These are phyloP conservation scores for Sisor rabdophorus DNA, from an alignment of 2,113 vertebrate genomes.

Conservation along the genomic window DNA sequence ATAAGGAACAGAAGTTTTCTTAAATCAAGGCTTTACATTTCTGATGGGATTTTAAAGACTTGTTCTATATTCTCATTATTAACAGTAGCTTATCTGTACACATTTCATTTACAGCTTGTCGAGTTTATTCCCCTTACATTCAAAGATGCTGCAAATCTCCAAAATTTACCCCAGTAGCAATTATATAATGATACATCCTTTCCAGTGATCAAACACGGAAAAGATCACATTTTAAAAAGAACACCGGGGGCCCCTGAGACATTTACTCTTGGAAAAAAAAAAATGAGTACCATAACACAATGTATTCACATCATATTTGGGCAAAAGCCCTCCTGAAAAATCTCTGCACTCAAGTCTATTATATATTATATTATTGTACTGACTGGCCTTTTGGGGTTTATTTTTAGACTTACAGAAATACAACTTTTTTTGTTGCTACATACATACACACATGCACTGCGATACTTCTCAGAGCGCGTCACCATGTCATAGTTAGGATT, in stretches of 20 bases:
- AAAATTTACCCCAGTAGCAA: slow-evolving; percentile 1
- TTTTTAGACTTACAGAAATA: not conserved
- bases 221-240: slow-evolving; percentile 8
- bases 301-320: slow-evolving; percentile 13
- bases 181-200: slow-evolving; percentile 6
- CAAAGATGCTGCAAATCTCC: slow-evolving; percentile 20
- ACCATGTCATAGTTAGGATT: not conserved
- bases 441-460: not conserved
- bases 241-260: slow-evolving; percentile 37
- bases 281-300: slow-evolving; percentile 11
- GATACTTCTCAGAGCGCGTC: not conserved
- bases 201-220: slow-evolving; percentile 9
- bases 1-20: not conserved
- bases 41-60: not conserved
- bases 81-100: slow-evolving; percentile 32
- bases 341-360: not conserved
- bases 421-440: too few species aligned
- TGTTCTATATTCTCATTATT: not conserved
- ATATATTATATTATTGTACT: not conserved
- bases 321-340: slow-evolving; percentile 2
- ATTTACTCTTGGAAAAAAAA: slow-evolving; percentile 5
- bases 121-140: slow-evolving; percentile 29
- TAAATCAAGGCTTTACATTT: slow-evolving; percentile 7
- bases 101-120: slow-evolving; percentile 23
- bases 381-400: not conserved